A percentile compares a stretch with the other conserved stretches of the same genome.
phyloP scores from a whole-genome alignment of 2,113 vertebrate genomes.

The Calyptommatus sinebrachiatus region DNA sequence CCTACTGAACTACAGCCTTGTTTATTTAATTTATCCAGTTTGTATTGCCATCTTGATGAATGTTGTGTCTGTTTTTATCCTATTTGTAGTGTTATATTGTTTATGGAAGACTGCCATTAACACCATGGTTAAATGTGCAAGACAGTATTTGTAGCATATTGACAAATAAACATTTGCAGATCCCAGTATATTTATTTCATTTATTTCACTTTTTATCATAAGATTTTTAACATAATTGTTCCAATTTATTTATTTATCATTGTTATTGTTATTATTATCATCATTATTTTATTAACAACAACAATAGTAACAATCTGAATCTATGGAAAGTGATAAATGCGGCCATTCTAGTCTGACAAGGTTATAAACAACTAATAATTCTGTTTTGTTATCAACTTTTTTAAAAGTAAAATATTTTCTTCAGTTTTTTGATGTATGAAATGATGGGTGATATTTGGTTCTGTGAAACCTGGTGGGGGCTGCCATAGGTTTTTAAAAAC shows the following conservation, averaged over 20 bases:
- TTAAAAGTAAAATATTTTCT: neutral
- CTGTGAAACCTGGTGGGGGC: neutral
- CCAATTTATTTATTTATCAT: no score
- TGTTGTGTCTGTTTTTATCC: neutral
- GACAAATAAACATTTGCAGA: neutral
- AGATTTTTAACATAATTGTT: neutral
- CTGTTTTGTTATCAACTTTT: neutral
- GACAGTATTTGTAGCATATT: neutral
- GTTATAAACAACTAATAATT: neutral
- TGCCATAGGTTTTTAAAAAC: neutral
- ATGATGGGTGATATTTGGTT: neutral
- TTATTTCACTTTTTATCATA: neutral
- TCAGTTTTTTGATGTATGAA: neutral
- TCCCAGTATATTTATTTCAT: constrained; percentile 7
- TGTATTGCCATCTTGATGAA: constrained; percentile 3
- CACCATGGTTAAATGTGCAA: neutral
- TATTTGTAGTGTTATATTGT: neutral
- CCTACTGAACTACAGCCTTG: no score
- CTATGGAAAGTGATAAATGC: neutral
- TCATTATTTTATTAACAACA: neutral
- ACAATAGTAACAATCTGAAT: neutral
- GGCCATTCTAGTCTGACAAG: neutral
- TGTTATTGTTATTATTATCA: neutral
- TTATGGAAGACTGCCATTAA: neutral
- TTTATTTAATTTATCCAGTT: no score